Evolutionary conservation across 2,797 vertebrate genomes (phyloP), one percentile per base, ranked within the genome.

Genomic region (Heteromormyrus szaboi): DNA sequence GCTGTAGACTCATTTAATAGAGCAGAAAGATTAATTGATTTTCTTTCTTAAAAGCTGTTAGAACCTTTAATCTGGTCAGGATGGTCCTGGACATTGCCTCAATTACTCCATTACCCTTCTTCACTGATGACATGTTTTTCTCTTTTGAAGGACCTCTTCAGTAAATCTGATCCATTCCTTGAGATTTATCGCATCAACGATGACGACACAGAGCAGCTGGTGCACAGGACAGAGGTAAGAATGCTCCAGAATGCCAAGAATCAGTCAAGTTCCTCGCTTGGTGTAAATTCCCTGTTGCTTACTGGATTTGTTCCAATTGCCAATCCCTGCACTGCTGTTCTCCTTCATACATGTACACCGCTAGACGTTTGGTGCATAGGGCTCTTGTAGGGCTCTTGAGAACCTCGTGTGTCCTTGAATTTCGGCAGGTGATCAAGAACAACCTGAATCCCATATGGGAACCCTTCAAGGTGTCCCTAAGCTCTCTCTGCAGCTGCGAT

Each of bases 361-460:
- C 12, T 53, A 11, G 54, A 65, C 0, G 6, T 87, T 62, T 11
- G 86, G 59, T 25, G 5, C 33, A 25, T 44, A 41, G 65, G n/a
- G 65, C 29, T 29, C 44, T 44, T 17, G 65, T 25, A 51, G 46
- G 46, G 9, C 37, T 19, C 22, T 59, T 50, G 56, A 33, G 33
- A 48, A 51, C 17, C 54, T 85, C 19, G 56, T 9, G 48, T 76
- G 53, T 88, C 9, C 88, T 88, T 81, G 54, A 46, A 0, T 48
- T 91, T 65, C 68, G 33, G 1, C 94, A 99, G 98, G 97, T 99
- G 91, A 97, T 99, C 92, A 99, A 98, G 95, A 98, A 99, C 95
- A 98, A 99, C 94, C 95, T 99, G 91, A 99, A 97, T 92, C 98
- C 98, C 0, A 95, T 97, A 90, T 99, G 98, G 98, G 97, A 99